Conservation (phyloP, 1,140 invertebrate genomes). For the Cydia fagiglandana region DNA sequence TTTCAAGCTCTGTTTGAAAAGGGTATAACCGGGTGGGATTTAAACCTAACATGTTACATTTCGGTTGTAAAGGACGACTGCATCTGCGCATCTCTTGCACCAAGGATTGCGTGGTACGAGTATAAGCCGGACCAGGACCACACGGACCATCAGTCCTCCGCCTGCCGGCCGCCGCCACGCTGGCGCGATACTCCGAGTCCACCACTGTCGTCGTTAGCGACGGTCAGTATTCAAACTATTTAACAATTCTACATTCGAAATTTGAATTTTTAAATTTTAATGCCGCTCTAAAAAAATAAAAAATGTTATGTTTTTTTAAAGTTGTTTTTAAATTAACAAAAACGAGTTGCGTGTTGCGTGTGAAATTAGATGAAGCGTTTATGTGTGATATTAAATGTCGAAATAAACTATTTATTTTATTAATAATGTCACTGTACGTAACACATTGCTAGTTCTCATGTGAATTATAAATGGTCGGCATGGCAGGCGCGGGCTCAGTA, state of each 20-base stretch:
- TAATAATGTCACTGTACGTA: conserved; percentile 24
- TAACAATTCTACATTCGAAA: not conserved
- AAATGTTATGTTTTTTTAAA: not conserved
- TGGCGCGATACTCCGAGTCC: conserved; percentile 66
- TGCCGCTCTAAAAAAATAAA: too few relatives aligned
- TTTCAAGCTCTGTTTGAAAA: not conserved
- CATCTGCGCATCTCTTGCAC: conserved; percentile 23
- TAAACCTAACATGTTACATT: not conserved
- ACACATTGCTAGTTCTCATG: conserved; percentile 28
- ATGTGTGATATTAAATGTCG: not conserved
- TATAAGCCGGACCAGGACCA: not conserved
- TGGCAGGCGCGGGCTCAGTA: not conserved
- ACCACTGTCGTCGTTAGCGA: conserved; percentile 58
- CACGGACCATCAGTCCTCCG: not conserved
- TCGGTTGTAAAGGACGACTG: not conserved
- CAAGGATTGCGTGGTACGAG: not conserved
- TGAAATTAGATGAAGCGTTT: not conserved
- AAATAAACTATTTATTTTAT: conserved; percentile 1
- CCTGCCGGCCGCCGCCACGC: conserved; percentile 33
- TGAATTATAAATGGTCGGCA: conserved; percentile 14
- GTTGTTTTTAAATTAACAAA: not conserved
- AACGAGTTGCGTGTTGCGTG: too few relatives aligned
- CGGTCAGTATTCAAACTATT: conserved; percentile 39
- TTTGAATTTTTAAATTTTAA: not conserved
- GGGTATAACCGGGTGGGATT: not conserved